Base-by-base conservation (phyloP, 2,113 vertebrate genomes). In the Fukomys damarensis region DNA sequence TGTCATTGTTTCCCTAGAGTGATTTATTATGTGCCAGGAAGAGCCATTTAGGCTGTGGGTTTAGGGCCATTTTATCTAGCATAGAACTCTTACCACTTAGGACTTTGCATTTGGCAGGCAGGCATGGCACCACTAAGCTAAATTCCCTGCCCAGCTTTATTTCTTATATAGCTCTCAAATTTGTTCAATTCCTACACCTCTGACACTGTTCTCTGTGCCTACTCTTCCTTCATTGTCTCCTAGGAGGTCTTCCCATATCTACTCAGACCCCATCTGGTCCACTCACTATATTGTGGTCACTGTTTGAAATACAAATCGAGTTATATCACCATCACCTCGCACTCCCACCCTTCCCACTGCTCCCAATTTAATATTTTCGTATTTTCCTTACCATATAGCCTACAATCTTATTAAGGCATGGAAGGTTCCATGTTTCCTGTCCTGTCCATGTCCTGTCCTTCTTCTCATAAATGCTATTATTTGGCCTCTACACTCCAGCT, bases 321-420 rank as follows among this genome's bases (percentile, higher is more conserved):
- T 35, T 70, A 20, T 28, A 66, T 35, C 19, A 46, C 43, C 14
- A 3, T 17, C 1, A 8, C 14, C 63, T 49, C 49, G 3, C 61
- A 13, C 8, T 9, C 11, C 11, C 2, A 63, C 14, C 4, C 2
- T 56, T 11, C 4, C 49, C 19, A 41, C 20, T 10, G 30, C 1
- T 41, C 10, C 22, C 32, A 52, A 16, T 41, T 65, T 35, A 56
- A 63, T 30, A 5, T 79, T n/a, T 56, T 79, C 59, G 72, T 35
- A 43, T 74, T 85, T 80, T 70, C 90, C 66, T 68, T 24, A 70
- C 22, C 46, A 28, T 32, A 24, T 30, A 13, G 81, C 46, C n/a
- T 35, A 4, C 58, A n/a, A 28, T n/a, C n/a, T 90, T 83, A 7
- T 10, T 35, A n/a, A 79, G 35, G 32, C 16, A 20, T 5, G 19